Conservation (phyloP, 2,888 invertebrate species). For the Aleiodes testaceus region DNA sequence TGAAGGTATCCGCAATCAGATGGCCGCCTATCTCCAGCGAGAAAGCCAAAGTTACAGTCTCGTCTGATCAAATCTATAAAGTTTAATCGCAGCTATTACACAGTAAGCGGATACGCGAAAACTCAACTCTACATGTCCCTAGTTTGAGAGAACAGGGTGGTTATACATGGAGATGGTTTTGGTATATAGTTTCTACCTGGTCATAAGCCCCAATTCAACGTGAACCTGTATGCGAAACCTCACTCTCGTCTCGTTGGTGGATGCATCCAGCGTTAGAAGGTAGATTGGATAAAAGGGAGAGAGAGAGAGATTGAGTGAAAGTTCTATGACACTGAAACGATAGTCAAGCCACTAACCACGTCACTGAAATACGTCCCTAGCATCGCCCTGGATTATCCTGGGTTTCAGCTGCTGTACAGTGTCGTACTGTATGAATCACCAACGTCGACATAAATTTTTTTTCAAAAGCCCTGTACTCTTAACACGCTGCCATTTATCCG, state of each 20-base stretch:
- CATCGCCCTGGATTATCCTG: too few relatives aligned
- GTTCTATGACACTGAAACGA: slow-evolving; percentile 13
- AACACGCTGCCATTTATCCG: slow-evolving; percentile 13
- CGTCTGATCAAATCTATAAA: slow-evolving; percentile 58
- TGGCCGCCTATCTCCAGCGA: slow-evolving; percentile 49
- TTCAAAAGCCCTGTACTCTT: slow-evolving; percentile 14
- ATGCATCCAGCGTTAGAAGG: slow-evolving; percentile 1
- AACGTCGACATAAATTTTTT: slow-evolving; percentile 1
- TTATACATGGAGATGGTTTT: not conserved
- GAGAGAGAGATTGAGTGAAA: not conserved
- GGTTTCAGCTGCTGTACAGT: not conserved
- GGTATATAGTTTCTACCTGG: slow-evolving; percentile 5
- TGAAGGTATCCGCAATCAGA: slow-evolving; percentile 53
- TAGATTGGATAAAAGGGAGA: not conserved
- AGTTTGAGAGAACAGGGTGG: not conserved
- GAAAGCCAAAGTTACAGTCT: slow-evolving; percentile 22
- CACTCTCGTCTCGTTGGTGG: slow-evolving; percentile 4
- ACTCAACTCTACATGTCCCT: slow-evolving; percentile 33
- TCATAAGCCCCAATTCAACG: not conserved
- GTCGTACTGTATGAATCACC: slow-evolving; percentile 21
- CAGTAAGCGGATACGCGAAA: slow-evolving; percentile 52
- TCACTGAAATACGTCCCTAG: slow-evolving; percentile 12
- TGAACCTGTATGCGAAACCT: not conserved
- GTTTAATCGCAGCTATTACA: slow-evolving; percentile 60
- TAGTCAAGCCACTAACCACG: slow-evolving; percentile 21